phyloP scores from a whole-genome alignment of 1,140 invertebrate genomes.

The Pseudomyrmex concolor region DNA sequence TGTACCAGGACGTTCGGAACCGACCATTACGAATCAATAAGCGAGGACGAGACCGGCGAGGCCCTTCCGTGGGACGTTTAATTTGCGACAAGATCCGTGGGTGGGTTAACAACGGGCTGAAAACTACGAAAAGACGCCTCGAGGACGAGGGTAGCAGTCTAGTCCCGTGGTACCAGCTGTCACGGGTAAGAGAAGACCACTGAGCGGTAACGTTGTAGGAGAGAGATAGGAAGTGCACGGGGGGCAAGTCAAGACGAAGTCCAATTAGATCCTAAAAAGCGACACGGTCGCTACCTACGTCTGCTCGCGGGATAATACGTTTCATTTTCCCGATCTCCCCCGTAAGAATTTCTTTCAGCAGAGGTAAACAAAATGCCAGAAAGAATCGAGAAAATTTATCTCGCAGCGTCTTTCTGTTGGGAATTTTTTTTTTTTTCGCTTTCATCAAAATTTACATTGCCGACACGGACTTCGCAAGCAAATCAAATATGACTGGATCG shows the following conservation, averaged over 20 bases:
- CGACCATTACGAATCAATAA: constrained; percentile 74
- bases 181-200: constrained; percentile 59
- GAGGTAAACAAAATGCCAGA: not conserved
- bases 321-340: constrained; percentile 13
- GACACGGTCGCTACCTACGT: constrained; percentile 24
- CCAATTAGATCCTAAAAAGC: constrained; percentile 74
- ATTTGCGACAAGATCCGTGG: constrained; percentile 70
- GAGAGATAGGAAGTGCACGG: constrained; percentile 28
- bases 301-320: constrained; percentile 36
- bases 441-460: not conserved
- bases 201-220: not conserved
- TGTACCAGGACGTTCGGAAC: constrained; percentile 58
- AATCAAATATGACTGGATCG: not conserved
- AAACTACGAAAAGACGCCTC: constrained; percentile 63
- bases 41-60: constrained; percentile 44
- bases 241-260: constrained; percentile 70
- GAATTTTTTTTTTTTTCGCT: too few relatives aligned
- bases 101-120: constrained; percentile 62
- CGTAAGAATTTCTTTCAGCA: too few relatives aligned
- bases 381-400: constrained; percentile 3
- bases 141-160: constrained; percentile 48
- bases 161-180: constrained; percentile 72
- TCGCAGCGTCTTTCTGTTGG: not conserved
- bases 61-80: constrained; percentile 71
- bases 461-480: not conserved